Conservation (phyloP, 2,797 vertebrate species). For the Crenuchus spilurus region DNA sequence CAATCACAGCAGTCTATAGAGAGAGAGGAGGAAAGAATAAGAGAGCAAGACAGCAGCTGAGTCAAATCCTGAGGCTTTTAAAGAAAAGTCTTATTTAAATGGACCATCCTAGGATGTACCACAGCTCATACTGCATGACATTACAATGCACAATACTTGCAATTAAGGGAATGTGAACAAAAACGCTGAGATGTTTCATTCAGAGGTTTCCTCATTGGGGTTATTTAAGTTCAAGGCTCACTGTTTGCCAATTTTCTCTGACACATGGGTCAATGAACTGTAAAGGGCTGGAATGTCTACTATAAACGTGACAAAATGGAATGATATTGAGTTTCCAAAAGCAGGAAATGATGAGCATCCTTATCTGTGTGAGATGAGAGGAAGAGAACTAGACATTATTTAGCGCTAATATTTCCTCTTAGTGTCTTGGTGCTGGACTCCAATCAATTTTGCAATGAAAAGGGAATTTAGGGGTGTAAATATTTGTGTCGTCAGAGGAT, state of each 20-base stretch:
- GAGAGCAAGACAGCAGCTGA: not conserved
- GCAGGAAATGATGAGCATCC: not conserved
- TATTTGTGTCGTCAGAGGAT: constrained; percentile 17
- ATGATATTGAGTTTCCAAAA: constrained; percentile 1
- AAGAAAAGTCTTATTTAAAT: constrained; percentile 26
- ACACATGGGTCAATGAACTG: constrained; percentile 1
- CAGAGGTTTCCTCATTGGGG: not conserved
- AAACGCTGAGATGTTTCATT: not conserved
- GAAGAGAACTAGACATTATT: not conserved
- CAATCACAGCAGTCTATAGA: constrained; percentile 57
- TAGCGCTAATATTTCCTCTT: not conserved
- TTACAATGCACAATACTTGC: no score
- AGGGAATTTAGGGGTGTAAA: constrained; percentile 21
- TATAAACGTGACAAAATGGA: not conserved
- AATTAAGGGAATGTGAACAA: no score
- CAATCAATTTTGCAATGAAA: constrained; percentile 12
- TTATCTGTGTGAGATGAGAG: constrained; percentile 19
- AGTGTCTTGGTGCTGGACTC: not conserved
- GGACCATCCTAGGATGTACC: constrained; percentile 19
- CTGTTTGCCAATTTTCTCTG: not conserved
- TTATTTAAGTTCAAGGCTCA: constrained; percentile 8
- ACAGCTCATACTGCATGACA: no score
- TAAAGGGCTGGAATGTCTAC: not conserved
- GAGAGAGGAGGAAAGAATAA: not conserved
- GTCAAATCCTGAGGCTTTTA: constrained; percentile 13